Evolutionary conservation across 2,113 vertebrate species (phyloP), one percentile per base, ranked within the genome.

Genomic region (Dendrocopos noguchii): DNA sequence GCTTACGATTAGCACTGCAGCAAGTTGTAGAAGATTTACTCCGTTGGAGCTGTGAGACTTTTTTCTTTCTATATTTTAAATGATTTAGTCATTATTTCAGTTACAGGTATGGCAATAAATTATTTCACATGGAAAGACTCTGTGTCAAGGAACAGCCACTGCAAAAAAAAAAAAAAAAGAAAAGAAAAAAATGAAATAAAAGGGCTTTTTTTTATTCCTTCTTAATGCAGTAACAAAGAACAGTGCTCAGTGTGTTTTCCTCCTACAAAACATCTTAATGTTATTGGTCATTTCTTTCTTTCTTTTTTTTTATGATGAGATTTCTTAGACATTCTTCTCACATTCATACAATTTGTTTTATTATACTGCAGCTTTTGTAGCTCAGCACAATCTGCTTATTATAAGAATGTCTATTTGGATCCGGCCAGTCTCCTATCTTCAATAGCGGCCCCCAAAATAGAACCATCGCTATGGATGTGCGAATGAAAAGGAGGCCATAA

Each of bases 21-120:
- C 95, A 97, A 98, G 97, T 97, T 97, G 95, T 93, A 64, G 96
- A 98, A 97, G 97, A 98, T 97, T 97, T 98, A 97, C 96, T 98
- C 95, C 93, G 93, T 97, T 97, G 93, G 96, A 96, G 94, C 94
- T 95, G 57, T 42, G 92, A 96, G 94, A 96, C 53, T 55, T 55
- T 55, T 55, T 53, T 53, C 28, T 53, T 55, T 55, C 14, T 55
- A 11, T 39, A 39, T 96, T 96, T 93, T 95, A 91, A 96, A 97
- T 97, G 93, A 96, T 96, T 98, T 97, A 97, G 93, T 96, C 95
- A 95, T 96, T 97, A 97, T 97, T 97, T 97, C 95, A 94, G 92
- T 97, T 97, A 94, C 96, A 98, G 97, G 97, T 97, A 97, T 80
- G 65, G 93, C 88, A 95, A 95, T 97, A 97, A 95, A 97, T 97